Percentiles rank a stretch among this genome's conserved stretches.
Conservation (phyloP, 1,140 invertebrate species). For the Mamestra configurata region DNA sequence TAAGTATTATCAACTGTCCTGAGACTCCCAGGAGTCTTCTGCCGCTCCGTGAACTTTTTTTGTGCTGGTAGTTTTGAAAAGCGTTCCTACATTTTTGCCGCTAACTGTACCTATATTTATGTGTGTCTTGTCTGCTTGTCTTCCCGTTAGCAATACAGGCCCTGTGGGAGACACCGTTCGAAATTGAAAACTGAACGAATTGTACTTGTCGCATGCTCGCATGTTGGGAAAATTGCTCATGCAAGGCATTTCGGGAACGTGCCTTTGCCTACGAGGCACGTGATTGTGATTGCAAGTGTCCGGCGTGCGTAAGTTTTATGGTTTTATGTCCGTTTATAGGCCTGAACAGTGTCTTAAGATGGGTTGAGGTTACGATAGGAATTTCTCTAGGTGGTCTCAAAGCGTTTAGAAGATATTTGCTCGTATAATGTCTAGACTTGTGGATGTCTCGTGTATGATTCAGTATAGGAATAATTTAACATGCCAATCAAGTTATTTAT, state of each 20-base stretch:
- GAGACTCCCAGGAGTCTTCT: no score
- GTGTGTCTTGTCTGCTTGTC: conserved; percentile 33
- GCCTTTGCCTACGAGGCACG: neutral
- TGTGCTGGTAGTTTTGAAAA: no score
- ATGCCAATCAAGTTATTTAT: no score
- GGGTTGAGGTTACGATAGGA: no score
- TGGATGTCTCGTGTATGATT: no score
- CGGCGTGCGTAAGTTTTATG: neutral
- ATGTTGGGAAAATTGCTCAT: conserved; percentile 57
- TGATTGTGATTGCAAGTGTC: conserved; percentile 22
- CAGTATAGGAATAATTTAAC: no score
- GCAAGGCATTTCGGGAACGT: conserved; percentile 26
- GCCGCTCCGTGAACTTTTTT: no score
- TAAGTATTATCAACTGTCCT: no score
- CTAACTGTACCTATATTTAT: neutral
- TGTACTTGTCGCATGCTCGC: conserved; percentile 46
- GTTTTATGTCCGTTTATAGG: neutral
- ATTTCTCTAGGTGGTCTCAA: no score
- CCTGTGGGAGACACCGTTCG: conserved; percentile 61
- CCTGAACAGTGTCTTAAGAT: no score
- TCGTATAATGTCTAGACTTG: no score
- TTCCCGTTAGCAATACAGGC: conserved; percentile 58
- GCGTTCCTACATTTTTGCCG: neutral
- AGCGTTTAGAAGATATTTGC: no score
- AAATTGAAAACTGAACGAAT: conserved; percentile 72